phyloP scores from a whole-genome alignment of 2,113 vertebrate genomes.

The Pseudopipra pipra region DNA sequence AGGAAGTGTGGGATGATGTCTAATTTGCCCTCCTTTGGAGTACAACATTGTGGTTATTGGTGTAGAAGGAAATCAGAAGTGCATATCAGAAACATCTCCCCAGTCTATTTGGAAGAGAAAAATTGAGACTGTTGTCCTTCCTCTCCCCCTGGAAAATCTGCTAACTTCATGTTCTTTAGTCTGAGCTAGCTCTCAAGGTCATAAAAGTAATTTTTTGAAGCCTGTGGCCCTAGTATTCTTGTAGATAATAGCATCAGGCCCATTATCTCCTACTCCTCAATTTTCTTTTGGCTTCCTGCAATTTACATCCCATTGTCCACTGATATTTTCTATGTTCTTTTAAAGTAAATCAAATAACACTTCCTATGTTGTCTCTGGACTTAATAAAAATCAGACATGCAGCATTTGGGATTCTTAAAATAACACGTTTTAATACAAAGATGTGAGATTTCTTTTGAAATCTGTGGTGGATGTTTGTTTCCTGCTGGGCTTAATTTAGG shows the following conservation, averaged over 20 bases:
- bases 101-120: slow-evolving; percentile 16
- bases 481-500: slow-evolving; percentile 66
- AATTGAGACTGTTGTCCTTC: neutral
- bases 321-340: slow-evolving; percentile 64
- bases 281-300: slow-evolving; percentile 71
- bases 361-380: slow-evolving; percentile 30
- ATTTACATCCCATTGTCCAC: slow-evolving; percentile 64
- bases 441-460: slow-evolving; percentile 64
- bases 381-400: slow-evolving; percentile 60
- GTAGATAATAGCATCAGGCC: slow-evolving; percentile 39
- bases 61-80: neutral
- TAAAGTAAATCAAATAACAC: slow-evolving; percentile 51
- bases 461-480: slow-evolving; percentile 54
- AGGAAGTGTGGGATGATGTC: neutral
- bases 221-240: slow-evolving; percentile 26
- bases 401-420: slow-evolving; percentile 57
- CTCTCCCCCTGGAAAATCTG: neutral
- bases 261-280: slow-evolving; percentile 61
- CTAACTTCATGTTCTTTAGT: neutral
- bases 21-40: neutral
- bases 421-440: slow-evolving; percentile 55
- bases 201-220: slow-evolving; percentile 32
- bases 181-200: slow-evolving; percentile 47
- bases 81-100: neutral
- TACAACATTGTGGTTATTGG: neutral